Evolutionary conservation across 2,113 vertebrate genomes (phyloP).

Genomic region (Pituophis catenifer): DNA sequence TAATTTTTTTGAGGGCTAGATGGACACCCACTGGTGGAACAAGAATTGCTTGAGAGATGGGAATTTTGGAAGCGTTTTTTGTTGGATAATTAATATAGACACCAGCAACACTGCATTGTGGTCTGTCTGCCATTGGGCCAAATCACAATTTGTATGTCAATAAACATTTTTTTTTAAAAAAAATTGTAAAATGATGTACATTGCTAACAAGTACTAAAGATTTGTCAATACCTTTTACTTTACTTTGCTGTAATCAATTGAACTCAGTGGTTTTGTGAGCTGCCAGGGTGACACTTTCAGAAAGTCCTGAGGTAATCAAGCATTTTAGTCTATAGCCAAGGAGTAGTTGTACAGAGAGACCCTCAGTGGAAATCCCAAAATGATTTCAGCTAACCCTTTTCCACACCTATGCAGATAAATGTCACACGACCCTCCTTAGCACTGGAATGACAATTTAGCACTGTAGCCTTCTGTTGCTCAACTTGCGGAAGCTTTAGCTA

Average conservation of each 20-base stretch:
- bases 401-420: neutral
- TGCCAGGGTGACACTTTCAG: neutral
- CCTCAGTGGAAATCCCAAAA: neutral
- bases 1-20: neutral
- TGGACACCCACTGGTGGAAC: neutral
- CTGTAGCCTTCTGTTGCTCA: neutral
- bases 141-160: constrained; percentile 70
- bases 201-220: neutral
- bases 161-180: constrained; percentile 60
- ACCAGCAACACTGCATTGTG: constrained; percentile 51
- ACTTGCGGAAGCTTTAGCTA: neutral
- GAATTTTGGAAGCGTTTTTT: constrained; percentile 37
- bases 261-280: neutral
- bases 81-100: constrained; percentile 55
- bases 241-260: neutral
- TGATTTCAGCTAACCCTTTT: neutral
- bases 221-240: neutral
- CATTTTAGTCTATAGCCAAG: neutral
- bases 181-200: constrained; percentile 52
- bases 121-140: constrained; percentile 65
- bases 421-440: neutral
- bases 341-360: neutral
- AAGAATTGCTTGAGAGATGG: neutral
- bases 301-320: neutral
- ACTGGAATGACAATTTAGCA: neutral